Conservation (phyloP, 2,797 vertebrate genomes). For the Pampus argenteus region DNA sequence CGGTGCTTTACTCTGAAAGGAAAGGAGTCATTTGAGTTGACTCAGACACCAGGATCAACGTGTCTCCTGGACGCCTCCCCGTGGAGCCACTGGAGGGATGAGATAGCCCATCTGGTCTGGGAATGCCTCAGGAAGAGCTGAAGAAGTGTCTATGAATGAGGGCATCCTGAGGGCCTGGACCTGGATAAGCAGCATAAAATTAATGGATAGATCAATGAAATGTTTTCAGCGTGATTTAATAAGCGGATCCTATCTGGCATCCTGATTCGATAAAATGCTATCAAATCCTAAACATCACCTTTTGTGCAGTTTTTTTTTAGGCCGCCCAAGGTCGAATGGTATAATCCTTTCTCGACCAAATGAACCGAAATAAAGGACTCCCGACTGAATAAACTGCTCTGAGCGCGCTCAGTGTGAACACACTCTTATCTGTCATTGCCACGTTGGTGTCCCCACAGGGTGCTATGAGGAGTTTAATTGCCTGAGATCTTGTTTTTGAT, state of each 20-base stretch:
- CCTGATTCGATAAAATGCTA: neutral
- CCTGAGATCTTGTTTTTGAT: slow-evolving; percentile 67
- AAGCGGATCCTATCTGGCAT: neutral
- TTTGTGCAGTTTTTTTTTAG: slow-evolving; percentile 6
- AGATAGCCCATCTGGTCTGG: slow-evolving; percentile 1
- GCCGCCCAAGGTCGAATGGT: slow-evolving; percentile 27
- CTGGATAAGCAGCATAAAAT: neutral
- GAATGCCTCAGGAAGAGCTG: slow-evolving; percentile 3
- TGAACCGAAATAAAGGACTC: slow-evolving; percentile 22
- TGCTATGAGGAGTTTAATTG: slow-evolving; percentile 52
- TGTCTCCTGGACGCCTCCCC: neutral
- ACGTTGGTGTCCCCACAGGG: slow-evolving; percentile 27
- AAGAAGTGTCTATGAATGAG: neutral
- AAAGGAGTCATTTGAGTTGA: neutral
- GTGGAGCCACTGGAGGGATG: neutral
- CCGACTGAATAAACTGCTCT: slow-evolving; percentile 17
- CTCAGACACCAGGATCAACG: neutral
- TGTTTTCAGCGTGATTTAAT: slow-evolving; percentile 12
- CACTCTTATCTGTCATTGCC: slow-evolving; percentile 54
- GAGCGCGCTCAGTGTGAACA: slow-evolving; percentile 8
- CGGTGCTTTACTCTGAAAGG: neutral
- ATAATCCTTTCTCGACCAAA: slow-evolving; percentile 13
- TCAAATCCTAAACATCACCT: slow-evolving; percentile 4
- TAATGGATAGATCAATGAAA: neutral
- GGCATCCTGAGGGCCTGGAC: neutral